Evolutionary conservation across 2,113 vertebrate species (phyloP), one percentile per base, ranked within the genome.

Genomic region (Axis porcinus): DNA sequence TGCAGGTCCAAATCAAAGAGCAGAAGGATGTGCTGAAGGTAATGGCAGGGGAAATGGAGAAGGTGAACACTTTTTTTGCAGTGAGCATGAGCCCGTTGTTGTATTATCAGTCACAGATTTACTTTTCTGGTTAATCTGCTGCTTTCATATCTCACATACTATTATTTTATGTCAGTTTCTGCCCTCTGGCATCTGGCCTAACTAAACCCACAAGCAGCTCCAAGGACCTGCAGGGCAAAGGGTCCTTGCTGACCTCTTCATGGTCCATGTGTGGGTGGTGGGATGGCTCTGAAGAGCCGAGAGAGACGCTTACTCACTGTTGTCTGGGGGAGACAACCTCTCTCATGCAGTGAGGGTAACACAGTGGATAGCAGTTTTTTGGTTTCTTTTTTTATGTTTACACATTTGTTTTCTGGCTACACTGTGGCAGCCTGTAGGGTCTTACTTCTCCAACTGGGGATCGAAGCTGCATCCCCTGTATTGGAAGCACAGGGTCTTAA

Each of bases 201-300:
- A 89, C 45, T 91, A 82, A 89, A 52, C 50, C 55, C 50, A 25
- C 2, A 58, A 60, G 81, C 30, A 30, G 55, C 21, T n/a, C 27
- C 23, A 40, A 40, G 1, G 57, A 45, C 13, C 40, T 3, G 14
- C 43, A 17, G 52, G 14, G 6, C 3, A 13, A 12, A 15, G 11
- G 4, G 30, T 43, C 43, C 50, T 21, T 43, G 30, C 67, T 47
- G 10, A 27, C 47, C 8, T 55, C 81, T 40, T 17, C 28, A 50
- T 4, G n/a, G 60, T 4, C 40, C 27, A 12, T 3, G 0, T 28
- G 52, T 21, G 17, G 64, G 33, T 16, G 17, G 8, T 17, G 40
- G 54, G 21, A 25, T 19, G 40, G 36, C 13, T 50, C 15, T 28
- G 23, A 40, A 91, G 78, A 28, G 5, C n/a, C 21, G 0, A 14